Conservation (phyloP, 2,113 vertebrate genomes). For the Ibidorhyncha struthersii region DNA sequence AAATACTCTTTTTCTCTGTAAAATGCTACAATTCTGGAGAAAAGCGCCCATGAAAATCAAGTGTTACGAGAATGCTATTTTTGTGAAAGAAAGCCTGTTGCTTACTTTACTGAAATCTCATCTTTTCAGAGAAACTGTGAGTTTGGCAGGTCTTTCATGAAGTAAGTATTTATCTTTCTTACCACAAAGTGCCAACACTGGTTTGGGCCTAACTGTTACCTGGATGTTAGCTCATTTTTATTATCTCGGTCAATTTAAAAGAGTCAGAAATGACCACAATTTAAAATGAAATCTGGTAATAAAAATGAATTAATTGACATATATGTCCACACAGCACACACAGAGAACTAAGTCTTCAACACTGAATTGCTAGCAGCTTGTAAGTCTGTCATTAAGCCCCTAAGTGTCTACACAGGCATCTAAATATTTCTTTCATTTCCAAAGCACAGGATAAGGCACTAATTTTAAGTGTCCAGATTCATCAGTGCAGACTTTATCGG, state of each 20-base stretch:
- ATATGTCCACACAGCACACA: neutral
- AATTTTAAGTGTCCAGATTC: neutral
- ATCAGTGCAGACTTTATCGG: neutral
- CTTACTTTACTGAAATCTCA: neutral
- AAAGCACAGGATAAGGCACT: neutral
- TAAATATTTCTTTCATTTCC: neutral
- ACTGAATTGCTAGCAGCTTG: neutral
- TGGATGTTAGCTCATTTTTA: neutral
- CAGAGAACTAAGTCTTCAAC: neutral
- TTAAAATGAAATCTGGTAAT: neutral
- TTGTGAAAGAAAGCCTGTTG: neutral
- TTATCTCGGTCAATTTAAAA: neutral
- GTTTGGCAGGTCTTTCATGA: neutral
- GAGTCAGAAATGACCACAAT: neutral
- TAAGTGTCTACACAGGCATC: neutral
- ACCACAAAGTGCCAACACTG: neutral
- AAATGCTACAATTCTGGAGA: slow-evolving; percentile 1
- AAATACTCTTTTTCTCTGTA: neutral
- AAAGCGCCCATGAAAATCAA: neutral
- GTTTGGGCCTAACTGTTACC: neutral
- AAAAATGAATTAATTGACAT: neutral
- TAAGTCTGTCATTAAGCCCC: neutral
- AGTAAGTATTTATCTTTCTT: slow-evolving; percentile 22
- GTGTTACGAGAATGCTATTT: neutral
- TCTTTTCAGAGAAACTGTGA: slow-evolving; percentile 4